Percentiles rank a stretch among this genome's conserved stretches.
These are phyloP conservation scores for Muschampia plurimacula DNA, from an alignment of 2,888 invertebrate genomes.

Conservation along the genomic window DNA sequence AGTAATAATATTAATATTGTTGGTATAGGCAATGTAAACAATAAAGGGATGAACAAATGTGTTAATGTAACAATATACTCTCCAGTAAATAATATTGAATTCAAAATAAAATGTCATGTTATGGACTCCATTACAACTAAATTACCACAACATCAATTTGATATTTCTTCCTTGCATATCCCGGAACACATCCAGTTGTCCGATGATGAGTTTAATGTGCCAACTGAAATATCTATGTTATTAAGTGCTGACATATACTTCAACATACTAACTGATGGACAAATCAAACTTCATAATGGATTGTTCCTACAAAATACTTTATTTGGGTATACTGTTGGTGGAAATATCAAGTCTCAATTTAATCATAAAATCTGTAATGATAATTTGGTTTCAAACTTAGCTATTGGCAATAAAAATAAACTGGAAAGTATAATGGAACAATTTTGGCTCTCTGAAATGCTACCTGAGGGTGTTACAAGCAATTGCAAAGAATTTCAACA, in stretches of 20 bases:
- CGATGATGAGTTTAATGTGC: background rate
- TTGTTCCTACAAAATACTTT: background rate
- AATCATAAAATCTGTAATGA: background rate
- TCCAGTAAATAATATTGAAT: background rate
- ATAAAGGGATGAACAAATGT: background rate
- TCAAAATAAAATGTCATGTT: background rate
- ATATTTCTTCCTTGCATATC: background rate
- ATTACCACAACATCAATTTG: background rate
- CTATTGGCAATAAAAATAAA: background rate
- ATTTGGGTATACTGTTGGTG: background rate
- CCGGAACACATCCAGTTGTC: background rate
- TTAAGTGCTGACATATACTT: slow-evolving; percentile 1
- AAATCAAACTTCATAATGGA: background rate
- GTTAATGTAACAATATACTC: background rate
- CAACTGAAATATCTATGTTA: background rate
- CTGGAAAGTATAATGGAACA: background rate
- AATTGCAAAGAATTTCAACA: background rate
- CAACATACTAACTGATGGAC: background rate
- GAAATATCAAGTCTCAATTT: background rate
- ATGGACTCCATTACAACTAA: background rate
- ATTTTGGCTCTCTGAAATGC: background rate
- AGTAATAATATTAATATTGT: too few species aligned
- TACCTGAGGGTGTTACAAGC: background rate
- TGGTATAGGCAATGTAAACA: too few species aligned
- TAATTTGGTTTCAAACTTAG: background rate